phyloP scores from a whole-genome alignment of 2,113 vertebrate genomes.

The Rhizomys pruinosus region DNA sequence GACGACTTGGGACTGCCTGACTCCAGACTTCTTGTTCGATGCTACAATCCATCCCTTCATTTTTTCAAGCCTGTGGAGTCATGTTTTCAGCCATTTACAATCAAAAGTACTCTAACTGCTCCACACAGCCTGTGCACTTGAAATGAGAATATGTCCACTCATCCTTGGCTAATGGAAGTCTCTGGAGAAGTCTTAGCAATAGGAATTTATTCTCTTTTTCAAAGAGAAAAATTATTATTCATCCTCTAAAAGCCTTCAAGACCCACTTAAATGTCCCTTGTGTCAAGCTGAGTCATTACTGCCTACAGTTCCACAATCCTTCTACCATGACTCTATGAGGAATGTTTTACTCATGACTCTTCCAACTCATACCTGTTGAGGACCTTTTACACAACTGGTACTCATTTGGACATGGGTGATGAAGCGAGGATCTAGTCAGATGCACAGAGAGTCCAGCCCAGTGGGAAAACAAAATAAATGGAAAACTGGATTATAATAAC shows the following conservation, averaged over 20 bases:
- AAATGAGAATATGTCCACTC: background rate
- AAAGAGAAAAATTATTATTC: background rate
- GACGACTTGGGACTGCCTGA: background rate
- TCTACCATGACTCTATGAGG: no score
- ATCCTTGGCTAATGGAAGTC: background rate
- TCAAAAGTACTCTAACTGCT: background rate
- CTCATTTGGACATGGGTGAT: background rate
- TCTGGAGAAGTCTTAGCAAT: conserved; percentile 26
- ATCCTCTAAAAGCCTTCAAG: conserved; percentile 15
- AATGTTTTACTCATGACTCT: background rate
- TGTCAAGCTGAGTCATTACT: background rate
- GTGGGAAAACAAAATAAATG: background rate
- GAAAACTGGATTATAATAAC: background rate
- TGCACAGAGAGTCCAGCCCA: background rate
- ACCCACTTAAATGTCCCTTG: conserved; percentile 2
- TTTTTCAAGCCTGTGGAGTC: background rate
- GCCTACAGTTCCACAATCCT: background rate
- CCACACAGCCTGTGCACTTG: background rate
- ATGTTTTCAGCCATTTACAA: conserved; percentile 26
- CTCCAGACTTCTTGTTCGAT: background rate
- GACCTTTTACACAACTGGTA: background rate
- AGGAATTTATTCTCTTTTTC: background rate
- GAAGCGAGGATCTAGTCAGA: background rate
- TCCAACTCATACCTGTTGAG: background rate
- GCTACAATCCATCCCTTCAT: background rate